A percentile compares a stretch with the other conserved stretches of the same genome.
Evolutionary conservation across 2,797 vertebrate genomes (phyloP).

Genomic region (Monodelphis domestica): DNA sequence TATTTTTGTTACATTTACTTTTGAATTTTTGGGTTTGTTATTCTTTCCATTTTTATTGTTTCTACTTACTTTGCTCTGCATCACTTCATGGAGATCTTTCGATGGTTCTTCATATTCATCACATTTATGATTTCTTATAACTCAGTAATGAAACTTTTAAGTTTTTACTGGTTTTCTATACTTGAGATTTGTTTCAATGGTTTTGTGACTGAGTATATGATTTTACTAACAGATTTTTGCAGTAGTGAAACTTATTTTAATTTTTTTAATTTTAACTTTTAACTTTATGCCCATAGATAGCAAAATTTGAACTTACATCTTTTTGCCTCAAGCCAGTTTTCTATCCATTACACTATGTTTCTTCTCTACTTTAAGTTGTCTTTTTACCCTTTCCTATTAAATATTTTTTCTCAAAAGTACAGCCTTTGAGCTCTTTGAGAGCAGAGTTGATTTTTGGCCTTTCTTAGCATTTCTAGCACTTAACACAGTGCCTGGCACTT

Average conservation of each 20-base stretch:
- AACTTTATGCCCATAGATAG: background rate
- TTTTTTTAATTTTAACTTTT: background rate
- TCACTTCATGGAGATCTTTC: no score
- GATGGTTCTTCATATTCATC: no score
- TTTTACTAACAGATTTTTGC: background rate
- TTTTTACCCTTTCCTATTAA: background rate
- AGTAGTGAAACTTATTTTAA: background rate
- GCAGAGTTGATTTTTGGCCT: background rate
- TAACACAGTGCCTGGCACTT: background rate
- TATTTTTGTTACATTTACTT: no score
- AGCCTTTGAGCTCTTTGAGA: background rate
- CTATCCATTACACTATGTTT: background rate
- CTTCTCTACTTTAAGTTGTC: background rate
- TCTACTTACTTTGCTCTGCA: no score
- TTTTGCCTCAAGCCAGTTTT: background rate
- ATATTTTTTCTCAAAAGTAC: constrained; percentile 5
- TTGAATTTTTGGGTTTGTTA: no score
- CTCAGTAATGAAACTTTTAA: background rate
- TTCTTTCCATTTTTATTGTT: no score
- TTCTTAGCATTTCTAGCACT: background rate
- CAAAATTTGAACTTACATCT: background rate
- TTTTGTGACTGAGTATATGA: background rate
- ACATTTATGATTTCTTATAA: no score
- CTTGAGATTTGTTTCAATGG: no score
- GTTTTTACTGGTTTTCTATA: background rate